Evolutionary conservation across 1,140 invertebrate species (phyloP).

Genomic region (Sminthurides bifidus): DNA sequence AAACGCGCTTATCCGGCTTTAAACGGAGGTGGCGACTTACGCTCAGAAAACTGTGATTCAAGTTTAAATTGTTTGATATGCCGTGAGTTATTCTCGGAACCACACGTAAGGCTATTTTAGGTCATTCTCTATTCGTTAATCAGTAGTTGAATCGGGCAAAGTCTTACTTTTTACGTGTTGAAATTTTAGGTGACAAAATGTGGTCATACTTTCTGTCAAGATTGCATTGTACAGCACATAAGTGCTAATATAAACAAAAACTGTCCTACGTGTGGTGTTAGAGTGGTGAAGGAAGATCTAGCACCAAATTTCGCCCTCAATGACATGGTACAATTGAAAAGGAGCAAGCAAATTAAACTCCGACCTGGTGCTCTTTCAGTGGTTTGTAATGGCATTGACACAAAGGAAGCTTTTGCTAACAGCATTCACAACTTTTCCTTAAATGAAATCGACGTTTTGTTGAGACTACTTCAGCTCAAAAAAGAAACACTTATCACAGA

Average conservation of each 20-base stretch:
- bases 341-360: not conserved
- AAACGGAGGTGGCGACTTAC: not conserved
- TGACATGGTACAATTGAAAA: not conserved
- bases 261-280: conserved; percentile 78
- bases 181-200: conserved; percentile 61
- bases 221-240: conserved; percentile 67
- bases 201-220: conserved; percentile 85
- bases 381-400: not conserved
- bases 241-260: conserved; percentile 61
- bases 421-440: conserved; percentile 50
- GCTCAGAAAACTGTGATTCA: not conserved
- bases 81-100: conserved; percentile 12
- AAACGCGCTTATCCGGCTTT: not conserved
- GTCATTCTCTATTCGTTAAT: not conserved
- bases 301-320: conserved; percentile 57
- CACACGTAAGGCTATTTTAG: not conserved
- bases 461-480: conserved; percentile 62
- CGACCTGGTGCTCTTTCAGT: not conserved
- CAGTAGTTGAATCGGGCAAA: not conserved
- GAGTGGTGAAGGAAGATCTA: conserved; percentile 54
- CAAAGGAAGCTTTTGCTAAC: not conserved
- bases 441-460: conserved; percentile 66
- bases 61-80: conserved; percentile 18
- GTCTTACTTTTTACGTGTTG: not conserved
- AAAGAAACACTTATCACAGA: conserved; percentile 71